Conservation (phyloP, 2,113 vertebrate genomes). For the Coptodon bakossiorum region DNA sequence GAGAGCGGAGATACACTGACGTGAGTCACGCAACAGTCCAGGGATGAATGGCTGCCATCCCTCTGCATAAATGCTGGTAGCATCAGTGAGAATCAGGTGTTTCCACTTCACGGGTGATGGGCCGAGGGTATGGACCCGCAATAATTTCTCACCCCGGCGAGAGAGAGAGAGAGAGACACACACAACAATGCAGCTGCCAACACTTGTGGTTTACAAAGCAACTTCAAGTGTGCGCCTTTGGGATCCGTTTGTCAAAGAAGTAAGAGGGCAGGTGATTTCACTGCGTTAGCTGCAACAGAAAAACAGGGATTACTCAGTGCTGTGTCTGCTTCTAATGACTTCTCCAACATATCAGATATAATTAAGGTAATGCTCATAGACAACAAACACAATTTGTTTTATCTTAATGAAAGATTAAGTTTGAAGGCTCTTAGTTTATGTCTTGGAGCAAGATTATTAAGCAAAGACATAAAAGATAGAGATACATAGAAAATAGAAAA, state of each 20-base stretch:
- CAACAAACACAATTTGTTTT: neutral
- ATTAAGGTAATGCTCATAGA: neutral
- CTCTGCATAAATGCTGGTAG: neutral
- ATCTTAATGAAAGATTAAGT: neutral
- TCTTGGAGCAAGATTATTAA: neutral
- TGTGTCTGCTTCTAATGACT: neutral
- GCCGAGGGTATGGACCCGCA: too few species aligned
- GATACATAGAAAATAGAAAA: neutral
- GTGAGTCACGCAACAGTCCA: neutral
- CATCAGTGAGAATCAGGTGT: neutral
- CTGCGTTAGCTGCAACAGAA: neutral
- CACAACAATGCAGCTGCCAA: neutral
- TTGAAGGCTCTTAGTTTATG: neutral
- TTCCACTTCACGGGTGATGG: neutral
- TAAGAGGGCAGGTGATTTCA: neutral
- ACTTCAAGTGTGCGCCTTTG: neutral
- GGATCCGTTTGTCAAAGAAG: neutral
- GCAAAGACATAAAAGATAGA: neutral
- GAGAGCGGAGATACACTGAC: too few species aligned
- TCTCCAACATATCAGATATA: neutral
- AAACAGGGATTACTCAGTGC: neutral
- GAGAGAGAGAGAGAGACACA: neutral
- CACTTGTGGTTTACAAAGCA: neutral
- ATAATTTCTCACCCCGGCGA: neutral
- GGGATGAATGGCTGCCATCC: neutral